phyloP scores from a whole-genome alignment of 2,797 vertebrate genomes.

The Lepus townsendii region DNA sequence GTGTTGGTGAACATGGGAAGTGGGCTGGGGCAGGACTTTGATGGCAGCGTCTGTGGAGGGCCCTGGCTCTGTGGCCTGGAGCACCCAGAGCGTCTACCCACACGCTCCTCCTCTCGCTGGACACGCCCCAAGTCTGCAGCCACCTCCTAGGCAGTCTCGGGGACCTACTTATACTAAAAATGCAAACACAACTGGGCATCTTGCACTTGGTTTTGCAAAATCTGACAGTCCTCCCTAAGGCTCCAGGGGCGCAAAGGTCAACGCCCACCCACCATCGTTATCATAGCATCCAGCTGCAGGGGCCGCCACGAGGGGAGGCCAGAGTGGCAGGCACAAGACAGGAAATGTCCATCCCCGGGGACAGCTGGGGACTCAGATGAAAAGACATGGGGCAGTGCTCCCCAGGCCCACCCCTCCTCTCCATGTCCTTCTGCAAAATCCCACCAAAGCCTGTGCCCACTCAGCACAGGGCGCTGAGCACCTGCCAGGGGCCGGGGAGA shows the following conservation, averaged over 20 bases:
- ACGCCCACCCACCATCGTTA: not conserved
- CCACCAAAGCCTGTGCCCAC: not conserved
- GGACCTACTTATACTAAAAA: not conserved
- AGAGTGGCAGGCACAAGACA: not conserved
- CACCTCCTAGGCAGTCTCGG: not conserved
- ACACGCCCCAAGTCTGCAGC: not conserved
- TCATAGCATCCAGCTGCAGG: not conserved
- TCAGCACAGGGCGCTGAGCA: not conserved
- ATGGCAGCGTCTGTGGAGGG: not conserved
- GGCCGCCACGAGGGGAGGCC: not conserved
- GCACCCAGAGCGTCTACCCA: not conserved
- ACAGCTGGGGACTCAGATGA: not conserved
- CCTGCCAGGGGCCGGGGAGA: not conserved
- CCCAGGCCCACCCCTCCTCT: not conserved
- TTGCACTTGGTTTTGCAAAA: constrained; percentile 2
- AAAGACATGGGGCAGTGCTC: not conserved
- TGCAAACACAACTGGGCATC: not conserved
- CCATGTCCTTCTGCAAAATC: not conserved
- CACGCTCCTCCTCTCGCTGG: not conserved
- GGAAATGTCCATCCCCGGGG: too few species aligned
- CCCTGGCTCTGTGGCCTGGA: not conserved
- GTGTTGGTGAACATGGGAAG: not conserved
- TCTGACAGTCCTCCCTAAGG: not conserved
- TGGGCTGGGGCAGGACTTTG: not conserved
- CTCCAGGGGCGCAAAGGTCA: not conserved